Base-by-base conservation (phyloP, 2,797 vertebrate species). In the Dromococcyx pavoninus region DNA sequence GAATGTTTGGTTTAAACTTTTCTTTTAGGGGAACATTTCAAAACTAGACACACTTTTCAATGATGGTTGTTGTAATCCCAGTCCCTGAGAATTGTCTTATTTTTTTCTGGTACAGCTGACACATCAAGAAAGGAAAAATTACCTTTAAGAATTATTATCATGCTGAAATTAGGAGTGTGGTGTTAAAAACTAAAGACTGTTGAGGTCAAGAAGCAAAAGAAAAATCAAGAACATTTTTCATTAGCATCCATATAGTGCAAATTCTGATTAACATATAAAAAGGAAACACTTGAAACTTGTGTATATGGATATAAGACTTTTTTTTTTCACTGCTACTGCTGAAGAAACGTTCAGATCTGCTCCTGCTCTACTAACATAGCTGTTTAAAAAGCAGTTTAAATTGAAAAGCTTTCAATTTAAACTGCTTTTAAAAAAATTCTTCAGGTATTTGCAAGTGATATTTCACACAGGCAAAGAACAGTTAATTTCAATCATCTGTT, bases 401-500 rank as follows among this genome's bases (percentile, higher is more conserved):
- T 56, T 60, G 74, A 94, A 96, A 94, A 95, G 30, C 35, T 48
- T 93, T 82, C 71, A 8, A 46, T 84, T n/a, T n/a, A n/a, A n/a
- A n/a, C n/a, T n/a, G n/a, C n/a, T n/a, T n/a, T n/a, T n/a, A n/a
- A n/a, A n/a, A n/a, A n/a, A 53, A 15, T 91, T 93, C 78, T 91
- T 93, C 76, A 93, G 96, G 93, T 98, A 94, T 96, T 97, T 97
- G 91, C 74, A 72, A 93, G 92, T 43, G 93, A 13, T 88, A 53
- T 96, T 94, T 96, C 87, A 71, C 83, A 48, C 30, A 60, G 93
- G 89, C 94, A 93, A 95, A 88, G 82, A 95, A 78, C 95, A 92
- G 94, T 96, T 97, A 94, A 97, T 97, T 96, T 65, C 95, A 95
- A 91, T 93, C 96, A 89, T 61, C 33, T 56, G 44, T 90, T 94